Evolutionary conservation across 1,140 invertebrate genomes (phyloP).

Genomic region (Cydia pomonella): DNA sequence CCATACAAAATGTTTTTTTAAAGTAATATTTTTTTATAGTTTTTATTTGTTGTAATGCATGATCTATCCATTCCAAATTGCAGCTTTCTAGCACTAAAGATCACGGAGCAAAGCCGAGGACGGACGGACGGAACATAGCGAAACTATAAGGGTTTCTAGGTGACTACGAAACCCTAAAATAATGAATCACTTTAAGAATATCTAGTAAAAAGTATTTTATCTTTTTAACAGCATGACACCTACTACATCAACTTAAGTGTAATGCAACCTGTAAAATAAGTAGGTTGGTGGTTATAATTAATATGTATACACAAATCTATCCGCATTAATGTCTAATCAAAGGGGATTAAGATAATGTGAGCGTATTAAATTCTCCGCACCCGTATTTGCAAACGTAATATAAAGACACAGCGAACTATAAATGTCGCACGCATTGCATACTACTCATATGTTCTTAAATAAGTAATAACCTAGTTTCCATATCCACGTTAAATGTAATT

Average conservation of each 20-base stretch:
- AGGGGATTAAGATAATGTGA: constrained; percentile 18
- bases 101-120: too few species aligned
- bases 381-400: constrained; percentile 23
- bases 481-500: constrained; percentile 18
- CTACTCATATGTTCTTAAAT: constrained; percentile 17
- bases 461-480: constrained; percentile 26
- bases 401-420: constrained; percentile 17
- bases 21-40: too few species aligned
- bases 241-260: not conserved
- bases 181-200: too few species aligned
- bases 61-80: too few species aligned
- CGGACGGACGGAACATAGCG: too few species aligned
- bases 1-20: too few species aligned
- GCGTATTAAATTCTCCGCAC: constrained; percentile 27
- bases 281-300: constrained; percentile 13
- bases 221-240: not conserved
- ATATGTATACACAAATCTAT: constrained; percentile 28
- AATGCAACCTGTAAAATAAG: not conserved
- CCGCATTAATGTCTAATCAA: constrained; percentile 26
- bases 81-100: too few species aligned
- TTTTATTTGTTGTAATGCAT: too few species aligned
- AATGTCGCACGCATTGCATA: constrained; percentile 8
- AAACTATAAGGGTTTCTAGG: too few species aligned
- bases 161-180: too few species aligned
- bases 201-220: too few species aligned